Evolutionary conservation across 1,140 invertebrate species (phyloP).

Genomic region (Laodelphax striatellus): DNA sequence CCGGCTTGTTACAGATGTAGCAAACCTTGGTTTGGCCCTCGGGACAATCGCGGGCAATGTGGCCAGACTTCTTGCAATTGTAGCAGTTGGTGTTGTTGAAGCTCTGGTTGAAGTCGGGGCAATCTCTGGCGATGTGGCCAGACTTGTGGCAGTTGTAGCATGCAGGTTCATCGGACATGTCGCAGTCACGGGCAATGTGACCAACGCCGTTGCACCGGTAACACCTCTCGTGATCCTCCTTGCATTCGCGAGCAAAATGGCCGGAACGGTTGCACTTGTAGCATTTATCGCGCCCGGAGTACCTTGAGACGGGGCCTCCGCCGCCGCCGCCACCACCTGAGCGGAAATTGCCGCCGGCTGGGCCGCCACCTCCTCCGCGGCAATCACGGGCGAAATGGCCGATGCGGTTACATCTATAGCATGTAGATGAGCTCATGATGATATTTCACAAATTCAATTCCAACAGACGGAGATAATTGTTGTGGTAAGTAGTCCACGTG

Average conservation of each 20-base stretch:
- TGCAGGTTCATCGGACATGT: slow-evolving; percentile 63
- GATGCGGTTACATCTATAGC: slow-evolving; percentile 82
- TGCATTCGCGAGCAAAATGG: slow-evolving; percentile 86
- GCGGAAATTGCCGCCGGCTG: slow-evolving; percentile 32
- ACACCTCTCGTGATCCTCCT: slow-evolving; percentile 68
- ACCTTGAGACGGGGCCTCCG: slow-evolving; percentile 39
- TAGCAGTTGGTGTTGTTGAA: slow-evolving; percentile 55
- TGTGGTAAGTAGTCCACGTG: too few relatives aligned
- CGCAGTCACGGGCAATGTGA: slow-evolving; percentile 83
- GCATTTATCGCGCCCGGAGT: slow-evolving; percentile 65
- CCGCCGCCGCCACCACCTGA: slow-evolving; percentile 20
- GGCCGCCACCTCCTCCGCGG: slow-evolving; percentile 33
- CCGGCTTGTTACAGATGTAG: slow-evolving; percentile 78
- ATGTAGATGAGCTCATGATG: slow-evolving; percentile 59
- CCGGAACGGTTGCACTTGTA: slow-evolving; percentile 91
- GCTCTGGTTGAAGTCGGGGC: slow-evolving; percentile 50
- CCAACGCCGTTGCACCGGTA: slow-evolving; percentile 75
- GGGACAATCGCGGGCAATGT: slow-evolving; percentile 80
- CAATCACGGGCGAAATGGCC: slow-evolving; percentile 81
- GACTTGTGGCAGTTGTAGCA: slow-evolving; percentile 84
- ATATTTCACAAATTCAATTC: not conserved
- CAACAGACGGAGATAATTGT: too few relatives aligned
- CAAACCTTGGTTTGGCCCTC: slow-evolving; percentile 61
- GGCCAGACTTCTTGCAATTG: slow-evolving; percentile 78
- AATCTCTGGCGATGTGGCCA: slow-evolving; percentile 81